These are phyloP conservation scores for Parelbella ahira DNA, from an alignment of 2,888 invertebrate species.

Conservation along the genomic window DNA sequence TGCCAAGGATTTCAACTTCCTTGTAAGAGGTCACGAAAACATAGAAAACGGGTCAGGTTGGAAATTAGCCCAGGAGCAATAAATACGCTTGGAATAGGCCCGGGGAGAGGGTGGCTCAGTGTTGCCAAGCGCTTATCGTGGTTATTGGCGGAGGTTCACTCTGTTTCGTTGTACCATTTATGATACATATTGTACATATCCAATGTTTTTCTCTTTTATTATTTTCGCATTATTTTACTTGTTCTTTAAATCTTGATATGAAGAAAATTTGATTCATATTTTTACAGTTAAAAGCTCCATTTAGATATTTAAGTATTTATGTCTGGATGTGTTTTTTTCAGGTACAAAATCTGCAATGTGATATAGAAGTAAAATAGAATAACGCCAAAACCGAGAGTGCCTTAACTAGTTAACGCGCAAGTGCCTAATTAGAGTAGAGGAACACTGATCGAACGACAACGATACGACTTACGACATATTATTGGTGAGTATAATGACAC, in stretches of 20 bases:
- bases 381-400: conserved; percentile 54
- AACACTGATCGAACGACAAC: conserved; percentile 29
- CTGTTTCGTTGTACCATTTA: background rate
- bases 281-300: too few species aligned
- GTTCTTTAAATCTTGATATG: background rate
- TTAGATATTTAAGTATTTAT: background rate
- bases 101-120: background rate
- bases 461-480: conserved; percentile 30
- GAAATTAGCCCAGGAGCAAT: conserved; percentile 5
- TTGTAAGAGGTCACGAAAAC: conserved; percentile 19
- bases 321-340: conserved; percentile 38
- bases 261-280: background rate
- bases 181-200: background rate
- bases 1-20: conserved; percentile 29
- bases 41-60: conserved; percentile 14
- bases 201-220: too few species aligned
- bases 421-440: conserved; percentile 27
- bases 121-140: background rate
- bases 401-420: conserved; percentile 38
- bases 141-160: background rate
- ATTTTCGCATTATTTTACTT: too few species aligned
- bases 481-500: conserved; percentile 31
- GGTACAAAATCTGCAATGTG: conserved; percentile 62
- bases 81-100: conserved; percentile 5
- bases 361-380: conserved; percentile 36